phyloP scores from a whole-genome alignment of 2,888 invertebrate species.

The Helobdella robusta region DNA sequence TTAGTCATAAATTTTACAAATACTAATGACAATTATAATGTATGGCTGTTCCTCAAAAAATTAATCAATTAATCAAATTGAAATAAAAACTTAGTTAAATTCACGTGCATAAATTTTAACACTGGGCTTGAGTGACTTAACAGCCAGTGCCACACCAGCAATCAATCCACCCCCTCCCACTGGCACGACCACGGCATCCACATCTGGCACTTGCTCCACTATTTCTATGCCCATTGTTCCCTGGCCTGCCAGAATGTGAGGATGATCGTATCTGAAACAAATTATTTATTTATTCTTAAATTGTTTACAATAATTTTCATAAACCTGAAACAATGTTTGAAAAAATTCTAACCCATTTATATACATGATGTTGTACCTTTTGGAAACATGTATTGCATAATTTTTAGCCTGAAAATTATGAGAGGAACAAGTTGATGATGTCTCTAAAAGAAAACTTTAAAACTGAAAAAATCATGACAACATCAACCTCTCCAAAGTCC shows the following conservation, averaged over 20 bases:
- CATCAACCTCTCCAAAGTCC: constrained; percentile 64
- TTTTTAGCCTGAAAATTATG: constrained; percentile 56
- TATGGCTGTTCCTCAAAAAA: no score
- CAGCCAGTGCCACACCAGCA: constrained; percentile 78
- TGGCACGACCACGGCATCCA: constrained; percentile 81
- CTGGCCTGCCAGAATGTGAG: constrained; percentile 86
- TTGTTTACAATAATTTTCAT: no score
- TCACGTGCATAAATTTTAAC: constrained; percentile 73
- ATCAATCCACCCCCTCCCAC: constrained; percentile 88
- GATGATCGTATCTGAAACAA: constrained; percentile 85
- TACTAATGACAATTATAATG: no score
- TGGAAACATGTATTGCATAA: constrained; percentile 68
- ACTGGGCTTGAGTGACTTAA: constrained; percentile 73
- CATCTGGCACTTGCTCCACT: constrained; percentile 72
- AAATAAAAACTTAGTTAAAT: no score
- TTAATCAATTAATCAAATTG: no score
- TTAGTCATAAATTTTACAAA: not conserved
- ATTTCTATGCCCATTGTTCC: constrained; percentile 89
- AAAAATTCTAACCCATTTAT: no score
- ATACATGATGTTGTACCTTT: no score
- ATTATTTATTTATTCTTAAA: no score
- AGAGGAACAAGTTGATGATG: no score
- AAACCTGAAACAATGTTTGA: no score
- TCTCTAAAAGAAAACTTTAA: no score
- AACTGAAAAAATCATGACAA: no score